phyloP scores from a whole-genome alignment of 2,113 vertebrate species.

The Apistogramma diplotaenia region DNA sequence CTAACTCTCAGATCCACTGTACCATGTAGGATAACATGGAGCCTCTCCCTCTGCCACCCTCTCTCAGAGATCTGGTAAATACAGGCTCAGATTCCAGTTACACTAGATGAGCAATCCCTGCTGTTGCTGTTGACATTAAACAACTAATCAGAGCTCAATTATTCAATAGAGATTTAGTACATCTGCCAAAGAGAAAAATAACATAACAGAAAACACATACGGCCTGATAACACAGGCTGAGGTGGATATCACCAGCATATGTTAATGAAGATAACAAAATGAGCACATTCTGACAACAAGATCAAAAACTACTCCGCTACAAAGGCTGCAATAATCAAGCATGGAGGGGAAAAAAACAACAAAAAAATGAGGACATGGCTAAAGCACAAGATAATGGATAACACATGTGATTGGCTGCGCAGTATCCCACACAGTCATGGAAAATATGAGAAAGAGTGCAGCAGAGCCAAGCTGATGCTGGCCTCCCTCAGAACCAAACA shows the following conservation, averaged over 20 bases:
- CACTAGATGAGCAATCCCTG: constrained; percentile 23
- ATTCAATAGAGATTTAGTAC: not conserved
- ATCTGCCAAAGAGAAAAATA: not conserved
- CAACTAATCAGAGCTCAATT: constrained; percentile 18
- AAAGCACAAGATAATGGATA: constrained; percentile 65
- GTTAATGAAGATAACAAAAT: not conserved
- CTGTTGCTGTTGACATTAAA: not conserved
- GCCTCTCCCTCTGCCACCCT: not conserved
- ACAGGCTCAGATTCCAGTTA: constrained; percentile 5
- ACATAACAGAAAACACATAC: constrained; percentile 3
- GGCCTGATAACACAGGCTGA: not conserved
- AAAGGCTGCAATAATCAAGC: constrained; percentile 41
- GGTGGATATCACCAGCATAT: not conserved
- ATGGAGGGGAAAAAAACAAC: not conserved
- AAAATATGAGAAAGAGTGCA: constrained; percentile 67
- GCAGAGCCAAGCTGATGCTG: constrained; percentile 44
- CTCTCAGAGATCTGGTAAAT: not conserved
- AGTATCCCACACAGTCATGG: constrained; percentile 63
- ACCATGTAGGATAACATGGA: not conserved
- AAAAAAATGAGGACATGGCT: constrained; percentile 43
- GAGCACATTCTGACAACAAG: not conserved
- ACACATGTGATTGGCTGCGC: constrained; percentile 67
- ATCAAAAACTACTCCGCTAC: constrained; percentile 29
- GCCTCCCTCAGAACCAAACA: constrained; percentile 61
- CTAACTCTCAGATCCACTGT: not conserved